These are phyloP conservation scores for Xenus cinereus DNA, from an alignment of 2,113 vertebrate genomes.

Conservation along the genomic window DNA sequence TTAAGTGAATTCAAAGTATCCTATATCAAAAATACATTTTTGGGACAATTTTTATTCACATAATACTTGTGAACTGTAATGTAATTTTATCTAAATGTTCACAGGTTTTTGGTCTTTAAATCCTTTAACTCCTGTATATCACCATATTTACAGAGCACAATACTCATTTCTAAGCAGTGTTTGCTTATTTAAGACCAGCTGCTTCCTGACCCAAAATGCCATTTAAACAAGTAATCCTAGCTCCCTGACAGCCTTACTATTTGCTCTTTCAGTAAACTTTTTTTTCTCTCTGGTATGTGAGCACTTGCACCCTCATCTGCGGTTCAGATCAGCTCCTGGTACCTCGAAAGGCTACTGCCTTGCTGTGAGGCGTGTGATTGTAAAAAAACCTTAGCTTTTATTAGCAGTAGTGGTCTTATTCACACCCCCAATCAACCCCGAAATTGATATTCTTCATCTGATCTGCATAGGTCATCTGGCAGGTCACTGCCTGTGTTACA, in stretches of 20 bases:
- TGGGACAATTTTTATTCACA: neutral
- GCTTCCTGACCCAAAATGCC: constrained; percentile 16
- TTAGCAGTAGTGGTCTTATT: neutral
- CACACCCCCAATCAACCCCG: constrained; percentile 14
- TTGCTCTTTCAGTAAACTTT: constrained; percentile 22
- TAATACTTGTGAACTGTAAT: neutral
- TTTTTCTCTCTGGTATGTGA: neutral
- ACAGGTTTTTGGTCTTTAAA: neutral
- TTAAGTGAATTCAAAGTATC: neutral
- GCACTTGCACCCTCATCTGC: constrained; percentile 15
- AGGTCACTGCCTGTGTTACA: constrained; percentile 43
- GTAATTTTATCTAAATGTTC: neutral
- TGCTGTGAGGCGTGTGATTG: neutral
- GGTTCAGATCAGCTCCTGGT: neutral
- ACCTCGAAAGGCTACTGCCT: neutral
- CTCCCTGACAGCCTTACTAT: neutral
- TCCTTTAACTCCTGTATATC: neutral
- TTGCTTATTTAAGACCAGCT: constrained; percentile 29
- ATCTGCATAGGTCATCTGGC: constrained; percentile 47
- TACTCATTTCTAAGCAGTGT: neutral
- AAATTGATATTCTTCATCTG: constrained; percentile 63
- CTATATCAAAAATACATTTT: neutral
- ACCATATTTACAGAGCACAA: constrained; percentile 4
- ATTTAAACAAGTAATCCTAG: constrained; percentile 50
- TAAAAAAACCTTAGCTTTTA: neutral